Base-by-base conservation (phyloP, 2,113 vertebrate species). In the Cettia cetti region DNA sequence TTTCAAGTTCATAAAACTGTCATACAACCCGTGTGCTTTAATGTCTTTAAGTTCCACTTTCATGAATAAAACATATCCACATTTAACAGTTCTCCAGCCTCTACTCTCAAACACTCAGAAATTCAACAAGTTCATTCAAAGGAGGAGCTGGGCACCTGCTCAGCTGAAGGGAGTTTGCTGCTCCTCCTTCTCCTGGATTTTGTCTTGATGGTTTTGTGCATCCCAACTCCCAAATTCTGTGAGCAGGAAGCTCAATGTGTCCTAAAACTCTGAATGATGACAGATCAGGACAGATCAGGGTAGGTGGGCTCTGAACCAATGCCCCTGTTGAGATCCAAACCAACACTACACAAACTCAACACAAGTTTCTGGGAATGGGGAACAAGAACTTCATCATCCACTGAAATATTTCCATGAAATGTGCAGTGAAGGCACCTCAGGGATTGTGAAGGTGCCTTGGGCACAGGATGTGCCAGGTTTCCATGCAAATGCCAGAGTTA, bases 61-160 rank as follows among this genome's bases (percentile, higher is more conserved):
- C 84, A 95, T 94, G 71, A 96, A 95, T 95, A 90, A 95, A 96
- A 93, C 84, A 85, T 82, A 47, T 4, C 50, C 31, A 77, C 42
- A 27, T 77, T 87, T 42, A 59, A 88, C 59, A 30, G 52, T 88
- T 88, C 90, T 95, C 60, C 37, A 60, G 39, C 35, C 91, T 79
- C 7, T 57, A 13, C 70, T 91, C 87, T 82, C 61, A 72, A 86
- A 86, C 57, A 52, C 88, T 42, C 74, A 72, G 87, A 79, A 80
- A 83, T 77, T 57, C 91, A 91, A 74, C 37, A 80, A 65, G 31
- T 94, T 91, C 40, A 17, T 91, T 71, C 60, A 52, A 86, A 82
- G 45, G 50, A 30, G 30, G 66, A 84, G 22, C 65, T 31, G 57
- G 76, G n/a, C 50, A 72, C 50, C 53, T 69, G 40, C 37, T 85